These are phyloP conservation scores for Sipha maydis DNA, from an alignment of 2,888 invertebrate species.

Conservation along the genomic window DNA sequence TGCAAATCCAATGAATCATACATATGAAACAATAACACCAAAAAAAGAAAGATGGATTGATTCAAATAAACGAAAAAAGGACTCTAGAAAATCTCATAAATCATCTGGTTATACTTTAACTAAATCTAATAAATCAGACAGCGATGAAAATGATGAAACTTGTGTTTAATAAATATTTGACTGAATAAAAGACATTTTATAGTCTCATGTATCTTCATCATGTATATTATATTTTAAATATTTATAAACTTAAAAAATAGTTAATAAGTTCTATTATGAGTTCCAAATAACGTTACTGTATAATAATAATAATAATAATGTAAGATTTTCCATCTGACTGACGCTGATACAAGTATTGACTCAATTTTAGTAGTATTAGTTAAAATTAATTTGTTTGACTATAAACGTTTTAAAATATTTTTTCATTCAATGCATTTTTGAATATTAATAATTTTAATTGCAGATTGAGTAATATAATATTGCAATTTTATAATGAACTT, in stretches of 20 bases:
- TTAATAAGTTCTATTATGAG: background rate
- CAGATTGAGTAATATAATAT: background rate
- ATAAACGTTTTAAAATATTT: background rate
- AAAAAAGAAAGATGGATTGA: conserved; percentile 53
- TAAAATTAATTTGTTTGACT: background rate
- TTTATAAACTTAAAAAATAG: background rate
- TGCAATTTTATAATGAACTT: background rate
- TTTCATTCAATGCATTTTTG: background rate
- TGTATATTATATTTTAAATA: background rate
- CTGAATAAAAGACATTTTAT: conserved; percentile 6
- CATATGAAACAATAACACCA: conserved; percentile 48
- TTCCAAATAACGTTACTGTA: background rate
- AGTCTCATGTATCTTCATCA: background rate
- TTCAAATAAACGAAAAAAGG: conserved; percentile 54
- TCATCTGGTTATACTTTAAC: conserved; percentile 38
- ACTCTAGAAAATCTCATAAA: conserved; percentile 43
- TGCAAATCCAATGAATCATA: conserved; percentile 56
- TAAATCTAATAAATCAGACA: conserved; percentile 54
- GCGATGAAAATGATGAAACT: conserved; percentile 57
- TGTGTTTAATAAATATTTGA: conserved; percentile 41
- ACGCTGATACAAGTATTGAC: background rate
- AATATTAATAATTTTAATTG: background rate
- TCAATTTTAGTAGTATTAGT: background rate
- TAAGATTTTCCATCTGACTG: background rate
- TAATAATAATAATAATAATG: background rate